Evolutionary conservation across 2,113 vertebrate species (phyloP), one percentile per base, ranked within the genome.

Genomic region (Elanus axillaris): DNA sequence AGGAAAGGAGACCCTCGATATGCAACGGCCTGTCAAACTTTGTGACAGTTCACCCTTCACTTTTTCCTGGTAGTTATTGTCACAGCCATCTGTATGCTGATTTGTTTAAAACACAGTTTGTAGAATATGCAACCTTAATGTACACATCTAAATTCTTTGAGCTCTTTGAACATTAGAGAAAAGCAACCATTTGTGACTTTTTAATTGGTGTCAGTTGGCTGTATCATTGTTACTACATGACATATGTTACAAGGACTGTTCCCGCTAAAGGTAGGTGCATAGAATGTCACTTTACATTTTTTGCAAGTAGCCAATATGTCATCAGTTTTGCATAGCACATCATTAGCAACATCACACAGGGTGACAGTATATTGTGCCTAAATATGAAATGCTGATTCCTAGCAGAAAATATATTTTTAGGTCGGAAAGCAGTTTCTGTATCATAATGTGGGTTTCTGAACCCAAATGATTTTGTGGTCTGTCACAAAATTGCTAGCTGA

Each of bases 201-300:
- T 97, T 97, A 97, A 97, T 97, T 97, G 96, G 92, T 94, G 94
- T 91, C 96, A 96, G 94, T 94, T 93, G 92, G 63, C 75, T 96
- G 75, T 93, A 91, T 95, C 95, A 97, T 96, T 91, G 94, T 92
- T 96, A 90, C 78, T 95, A 92, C 87, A 96, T 96, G 96, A 94
- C 90, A 96, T 91, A 91, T 86, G 88, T 97, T 97, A 92, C 82
- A 86, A 93, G 89, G 80, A 74, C 73, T 89, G 58, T 83, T 93
- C 56, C 53, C 79, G 75, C 53, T 66, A 75, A 94, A 95, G 59
- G 48, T 77, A 80, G 45, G 64, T 86, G 48, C 66, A 94, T 17
- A 89, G 72, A 80, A 89, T 94, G 93, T 93, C 96, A 95, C 90
- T 94, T 91, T 52, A 90, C 48, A 78, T 94, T 94, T 96, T 91